Conservation (phyloP, 2,888 invertebrate genomes). For the Andrena marginata region DNA sequence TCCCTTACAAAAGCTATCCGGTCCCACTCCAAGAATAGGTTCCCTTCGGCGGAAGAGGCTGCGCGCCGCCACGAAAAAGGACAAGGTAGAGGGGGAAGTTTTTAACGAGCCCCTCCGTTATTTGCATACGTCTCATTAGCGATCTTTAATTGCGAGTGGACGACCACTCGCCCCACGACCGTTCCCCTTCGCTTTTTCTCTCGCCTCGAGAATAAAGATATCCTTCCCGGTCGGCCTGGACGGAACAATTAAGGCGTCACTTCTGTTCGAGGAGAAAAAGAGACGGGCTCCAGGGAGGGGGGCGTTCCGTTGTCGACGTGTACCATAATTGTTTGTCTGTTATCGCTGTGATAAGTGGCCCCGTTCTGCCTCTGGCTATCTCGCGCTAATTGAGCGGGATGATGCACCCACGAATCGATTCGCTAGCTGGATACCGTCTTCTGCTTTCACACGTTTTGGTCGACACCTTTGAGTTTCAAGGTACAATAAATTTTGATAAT, state of each 20-base stretch:
- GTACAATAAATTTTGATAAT: background rate
- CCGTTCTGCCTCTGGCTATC: slow-evolving; percentile 14
- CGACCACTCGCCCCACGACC: slow-evolving; percentile 49
- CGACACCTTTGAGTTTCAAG: background rate
- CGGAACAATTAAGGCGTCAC: slow-evolving; percentile 60
- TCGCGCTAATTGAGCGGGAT: slow-evolving; percentile 29
- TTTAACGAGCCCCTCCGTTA: slow-evolving; percentile 66
- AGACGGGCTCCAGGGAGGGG: background rate
- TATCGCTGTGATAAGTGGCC: slow-evolving; percentile 47
- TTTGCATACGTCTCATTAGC: slow-evolving; percentile 75
- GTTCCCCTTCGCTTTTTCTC: slow-evolving; percentile 27
- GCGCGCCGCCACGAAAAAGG: slow-evolving; percentile 32
- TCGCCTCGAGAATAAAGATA: slow-evolving; percentile 57
- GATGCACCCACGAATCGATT: slow-evolving; percentile 9
- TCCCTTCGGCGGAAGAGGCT: slow-evolving; percentile 11
- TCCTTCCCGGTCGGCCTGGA: slow-evolving; percentile 17
- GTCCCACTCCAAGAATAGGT: slow-evolving; percentile 15
- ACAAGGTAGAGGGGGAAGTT: slow-evolving; percentile 26
- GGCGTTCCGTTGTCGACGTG: slow-evolving; percentile 2
- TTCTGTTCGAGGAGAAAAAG: background rate
- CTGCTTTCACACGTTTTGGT: background rate
- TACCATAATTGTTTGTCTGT: slow-evolving; percentile 2
- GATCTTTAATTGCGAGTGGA: slow-evolving; percentile 72
- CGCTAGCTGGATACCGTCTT: background rate
- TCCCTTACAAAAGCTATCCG: background rate